Conservation (phyloP, 2,113 vertebrate genomes). For the Falco punctatus region DNA sequence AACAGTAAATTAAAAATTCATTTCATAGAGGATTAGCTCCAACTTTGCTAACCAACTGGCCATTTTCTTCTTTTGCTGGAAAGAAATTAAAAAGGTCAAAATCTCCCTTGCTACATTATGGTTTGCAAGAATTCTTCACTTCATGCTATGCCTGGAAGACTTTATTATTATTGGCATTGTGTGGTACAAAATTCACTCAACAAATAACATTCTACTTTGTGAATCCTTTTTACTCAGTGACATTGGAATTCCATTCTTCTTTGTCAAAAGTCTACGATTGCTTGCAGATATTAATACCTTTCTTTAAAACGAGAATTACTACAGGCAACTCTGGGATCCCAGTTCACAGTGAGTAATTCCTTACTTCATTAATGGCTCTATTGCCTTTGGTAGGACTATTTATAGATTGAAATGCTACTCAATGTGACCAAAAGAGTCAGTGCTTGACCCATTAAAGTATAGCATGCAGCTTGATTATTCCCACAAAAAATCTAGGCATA, state of each 20-base stretch:
- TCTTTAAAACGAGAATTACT: neutral
- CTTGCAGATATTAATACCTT: neutral
- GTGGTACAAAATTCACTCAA: neutral
- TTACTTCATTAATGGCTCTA: neutral
- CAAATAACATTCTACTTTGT: neutral
- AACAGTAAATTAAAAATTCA: slow-evolving; percentile 3
- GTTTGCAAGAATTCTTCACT: neutral
- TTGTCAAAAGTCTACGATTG: neutral
- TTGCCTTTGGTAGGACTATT: neutral
- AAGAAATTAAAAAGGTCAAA: neutral
- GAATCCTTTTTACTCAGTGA: neutral
- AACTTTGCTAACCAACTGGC: neutral
- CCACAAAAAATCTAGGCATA: neutral
- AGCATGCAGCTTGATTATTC: neutral
- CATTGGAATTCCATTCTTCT: neutral
- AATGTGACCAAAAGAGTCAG: neutral
- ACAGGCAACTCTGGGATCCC: neutral
- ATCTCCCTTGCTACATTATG: neutral
- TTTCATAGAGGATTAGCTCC: neutral
- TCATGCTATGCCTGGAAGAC: neutral
- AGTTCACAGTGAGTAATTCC: neutral
- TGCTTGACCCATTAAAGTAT: neutral
- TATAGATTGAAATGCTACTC: neutral
- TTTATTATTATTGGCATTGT: neutral
- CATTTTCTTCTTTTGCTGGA: neutral